Evolutionary conservation across 2,113 vertebrate genomes (phyloP), one percentile per base, ranked within the genome.

Genomic region (Gadus macrocephalus): DNA sequence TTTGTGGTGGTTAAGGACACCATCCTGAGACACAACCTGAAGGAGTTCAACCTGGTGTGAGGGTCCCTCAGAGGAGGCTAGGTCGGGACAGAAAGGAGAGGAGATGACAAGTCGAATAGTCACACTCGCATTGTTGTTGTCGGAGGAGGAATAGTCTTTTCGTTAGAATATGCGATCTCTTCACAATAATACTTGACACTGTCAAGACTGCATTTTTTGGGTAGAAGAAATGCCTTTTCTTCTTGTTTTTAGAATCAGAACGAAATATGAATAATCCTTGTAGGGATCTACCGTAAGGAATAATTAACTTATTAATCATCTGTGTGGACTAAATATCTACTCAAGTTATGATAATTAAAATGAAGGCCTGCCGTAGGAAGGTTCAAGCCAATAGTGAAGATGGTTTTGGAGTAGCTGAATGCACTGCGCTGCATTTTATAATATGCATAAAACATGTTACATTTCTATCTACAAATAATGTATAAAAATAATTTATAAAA

Each of bases 1-100:
- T 97, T 98, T 0, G 89, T 90, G 71, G 93, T 92, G 0, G 94
- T 96, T 73, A 96, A 95, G 83, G 94, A 97, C 89, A 96, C 92
- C 1, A 96, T 98, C 82, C 92, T 97, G 38, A 91, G 93, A n/a
- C 83, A 93, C 76, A 96, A 95, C 78, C 91, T 95, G 60, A 89
- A 80, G 76, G 93, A 95, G 31, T 95, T 95, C 88, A 94, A 93
- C 71, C 83, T 95, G 22, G 91, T 95, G 64, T 96, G 84, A 82
- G 61, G 72, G 61, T 70, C 59, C 20, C 42, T 49, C 2, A 4
- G 22, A 0, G 22, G 62, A 15, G 17, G 11, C 28, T 55, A 68
- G 35, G 35, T 19, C 27, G 49, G 2, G 1, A 19, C 28, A 49
- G 25, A 8, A 42, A 61, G 9, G 22, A 20, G 7, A 20, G 59